phyloP scores from a whole-genome alignment of 2,888 invertebrate species.

The Catonia carolina region DNA sequence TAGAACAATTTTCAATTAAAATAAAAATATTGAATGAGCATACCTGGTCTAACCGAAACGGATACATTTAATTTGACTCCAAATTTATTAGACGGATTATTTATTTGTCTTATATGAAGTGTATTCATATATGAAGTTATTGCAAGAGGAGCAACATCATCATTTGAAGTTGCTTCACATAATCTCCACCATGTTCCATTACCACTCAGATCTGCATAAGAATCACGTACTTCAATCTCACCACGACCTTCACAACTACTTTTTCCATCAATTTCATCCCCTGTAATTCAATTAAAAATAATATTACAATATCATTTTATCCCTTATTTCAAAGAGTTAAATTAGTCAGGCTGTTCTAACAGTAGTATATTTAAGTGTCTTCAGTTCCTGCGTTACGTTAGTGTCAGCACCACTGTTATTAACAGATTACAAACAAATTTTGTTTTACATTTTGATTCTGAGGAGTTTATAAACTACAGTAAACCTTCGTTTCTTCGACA shows the following conservation, averaged over 20 bases:
- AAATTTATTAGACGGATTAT: constrained; percentile 33
- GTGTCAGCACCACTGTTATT: too few relatives aligned
- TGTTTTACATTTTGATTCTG: too few relatives aligned
- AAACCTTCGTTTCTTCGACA: too few relatives aligned
- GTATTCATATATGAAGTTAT: constrained; percentile 64
- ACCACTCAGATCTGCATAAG: constrained; percentile 53
- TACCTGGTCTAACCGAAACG: constrained; percentile 53
- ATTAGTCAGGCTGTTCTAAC: too few relatives aligned
- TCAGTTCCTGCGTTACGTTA: too few relatives aligned
- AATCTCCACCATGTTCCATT: constrained; percentile 65
- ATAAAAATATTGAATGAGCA: too few relatives aligned
- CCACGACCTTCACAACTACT: constrained; percentile 43
- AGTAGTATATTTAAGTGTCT: too few relatives aligned
- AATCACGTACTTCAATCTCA: constrained; percentile 55
- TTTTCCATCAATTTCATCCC: constrained; percentile 21
- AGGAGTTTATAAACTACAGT: too few relatives aligned
- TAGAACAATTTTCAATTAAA: too few relatives aligned
- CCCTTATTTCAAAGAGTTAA: neutral
- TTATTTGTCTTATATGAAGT: constrained; percentile 52
- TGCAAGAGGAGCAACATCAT: constrained; percentile 45
- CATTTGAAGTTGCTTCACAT: constrained; percentile 46
- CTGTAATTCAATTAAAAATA: constrained; percentile 10
- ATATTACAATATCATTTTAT: neutral
- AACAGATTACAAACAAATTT: too few relatives aligned
- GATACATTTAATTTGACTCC: constrained; percentile 56